These are phyloP conservation scores for Chiroxiphia lanceolata DNA, from an alignment of 2,797 vertebrate genomes.

Conservation along the genomic window DNA sequence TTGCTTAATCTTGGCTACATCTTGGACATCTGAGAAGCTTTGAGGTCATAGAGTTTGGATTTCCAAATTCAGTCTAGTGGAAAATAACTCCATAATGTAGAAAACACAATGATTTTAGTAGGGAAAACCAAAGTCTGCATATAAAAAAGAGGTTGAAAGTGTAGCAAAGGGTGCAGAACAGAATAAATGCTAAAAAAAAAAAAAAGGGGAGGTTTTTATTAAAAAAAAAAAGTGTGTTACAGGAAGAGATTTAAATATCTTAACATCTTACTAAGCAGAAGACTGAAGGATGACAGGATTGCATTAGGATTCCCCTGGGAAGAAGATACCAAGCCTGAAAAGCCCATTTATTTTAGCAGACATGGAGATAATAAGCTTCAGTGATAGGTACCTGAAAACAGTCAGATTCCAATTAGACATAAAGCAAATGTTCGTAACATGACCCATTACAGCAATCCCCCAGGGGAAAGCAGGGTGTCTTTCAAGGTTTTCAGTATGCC, in stretches of 20 bases:
- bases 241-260: background rate
- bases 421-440: conserved; percentile 4
- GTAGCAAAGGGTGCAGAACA: background rate
- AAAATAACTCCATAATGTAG: background rate
- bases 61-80: background rate
- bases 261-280: background rate
- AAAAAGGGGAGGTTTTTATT: background rate
- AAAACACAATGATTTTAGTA: background rate
- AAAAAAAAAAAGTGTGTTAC: background rate
- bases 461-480: background rate
- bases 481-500: background rate
- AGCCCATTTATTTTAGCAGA: conserved; percentile 26
- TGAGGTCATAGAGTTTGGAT: background rate
- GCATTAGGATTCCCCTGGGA: background rate
- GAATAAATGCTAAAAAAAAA: background rate
- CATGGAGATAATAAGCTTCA: background rate
- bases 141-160: background rate
- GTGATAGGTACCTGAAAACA: conserved; percentile 29
- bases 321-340: background rate
- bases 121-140: background rate
- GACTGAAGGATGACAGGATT: background rate
- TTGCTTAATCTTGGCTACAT: background rate
- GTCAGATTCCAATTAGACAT: conserved; percentile 5
- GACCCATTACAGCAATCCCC: background rate
- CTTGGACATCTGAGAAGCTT: background rate